Percentiles rank a stretch among this genome's conserved stretches.
Conservation (phyloP, 2,888 invertebrate genomes). For the Carabus problematicus region DNA sequence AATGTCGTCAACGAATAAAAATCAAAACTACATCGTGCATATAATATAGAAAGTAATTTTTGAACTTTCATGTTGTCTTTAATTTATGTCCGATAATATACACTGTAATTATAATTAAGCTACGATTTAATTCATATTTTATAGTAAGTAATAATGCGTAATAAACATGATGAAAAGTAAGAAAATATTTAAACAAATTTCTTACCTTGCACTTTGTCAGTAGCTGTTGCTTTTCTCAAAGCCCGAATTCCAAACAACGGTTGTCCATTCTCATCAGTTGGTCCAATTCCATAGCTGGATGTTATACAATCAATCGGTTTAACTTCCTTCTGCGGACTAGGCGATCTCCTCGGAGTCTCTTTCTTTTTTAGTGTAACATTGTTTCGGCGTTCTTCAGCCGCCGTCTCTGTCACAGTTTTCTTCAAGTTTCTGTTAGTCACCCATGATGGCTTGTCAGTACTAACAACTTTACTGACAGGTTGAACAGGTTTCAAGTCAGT, state of each 20-base stretch:
- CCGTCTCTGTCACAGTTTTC: conserved; percentile 60
- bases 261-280: conserved; percentile 79
- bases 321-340: conserved; percentile 54
- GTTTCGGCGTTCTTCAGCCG: conserved; percentile 43
- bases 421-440: conserved; percentile 67
- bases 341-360: conserved; percentile 53
- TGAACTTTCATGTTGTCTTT: too few species aligned
- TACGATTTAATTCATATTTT: not conserved
- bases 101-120: too few species aligned
- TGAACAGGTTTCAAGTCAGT: conserved; percentile 52
- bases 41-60: too few species aligned
- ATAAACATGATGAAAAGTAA: conserved; percentile 4
- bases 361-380: conserved; percentile 44
- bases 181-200: conserved; percentile 10
- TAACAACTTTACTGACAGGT: conserved; percentile 55
- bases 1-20: too few species aligned
- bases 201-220: conserved; percentile 70
- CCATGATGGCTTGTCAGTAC: conserved; percentile 69
- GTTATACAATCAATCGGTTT: conserved; percentile 72
- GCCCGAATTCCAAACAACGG: conserved; percentile 83
- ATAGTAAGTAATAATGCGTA: conserved; percentile 12
- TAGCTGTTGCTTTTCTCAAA: conserved; percentile 57
- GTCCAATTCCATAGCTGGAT: conserved; percentile 84
- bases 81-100: too few species aligned
- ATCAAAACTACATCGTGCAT: too few species aligned